Conservation (phyloP, 2,797 vertebrate species). For the Myiotriccus ornatus region DNA sequence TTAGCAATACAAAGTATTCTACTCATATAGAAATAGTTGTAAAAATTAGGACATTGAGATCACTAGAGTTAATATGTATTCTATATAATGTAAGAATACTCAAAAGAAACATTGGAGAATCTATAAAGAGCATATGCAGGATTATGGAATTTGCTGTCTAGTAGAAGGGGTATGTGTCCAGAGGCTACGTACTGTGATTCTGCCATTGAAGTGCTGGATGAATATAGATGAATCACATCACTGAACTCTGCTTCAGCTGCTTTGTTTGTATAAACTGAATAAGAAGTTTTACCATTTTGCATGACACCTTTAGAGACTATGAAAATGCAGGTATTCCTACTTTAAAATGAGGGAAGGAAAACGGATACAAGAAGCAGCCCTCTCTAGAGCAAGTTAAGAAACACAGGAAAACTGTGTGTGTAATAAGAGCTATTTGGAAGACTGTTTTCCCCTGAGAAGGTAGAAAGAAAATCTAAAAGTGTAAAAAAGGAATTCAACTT, state of each 20-base stretch:
- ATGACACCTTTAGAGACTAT: neutral
- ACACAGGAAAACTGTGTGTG: neutral
- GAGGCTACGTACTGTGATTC: neutral
- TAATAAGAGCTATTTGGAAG: constrained; percentile 16
- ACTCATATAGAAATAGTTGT: neutral
- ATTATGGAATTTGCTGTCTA: neutral
- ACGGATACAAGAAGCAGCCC: neutral
- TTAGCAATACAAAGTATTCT: neutral
- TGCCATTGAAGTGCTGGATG: neutral
- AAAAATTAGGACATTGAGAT: neutral
- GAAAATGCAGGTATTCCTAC: neutral
- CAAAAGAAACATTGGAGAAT: neutral
- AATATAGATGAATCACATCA: neutral
- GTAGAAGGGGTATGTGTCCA: neutral
- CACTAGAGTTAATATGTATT: neutral
- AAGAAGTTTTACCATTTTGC: neutral
- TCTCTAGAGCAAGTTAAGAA: constrained; percentile 21
- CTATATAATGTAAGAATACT: neutral
- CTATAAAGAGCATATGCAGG: neutral
- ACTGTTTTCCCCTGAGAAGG: neutral
- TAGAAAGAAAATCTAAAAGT: constrained; percentile 6
- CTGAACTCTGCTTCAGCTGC: neutral
- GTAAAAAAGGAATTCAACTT: neutral
- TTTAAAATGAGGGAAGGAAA: neutral
- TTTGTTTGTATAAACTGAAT: constrained; percentile 12